These are phyloP conservation scores for Nycticorax nycticorax DNA, from an alignment of 2,113 vertebrate species.

Conservation along the genomic window DNA sequence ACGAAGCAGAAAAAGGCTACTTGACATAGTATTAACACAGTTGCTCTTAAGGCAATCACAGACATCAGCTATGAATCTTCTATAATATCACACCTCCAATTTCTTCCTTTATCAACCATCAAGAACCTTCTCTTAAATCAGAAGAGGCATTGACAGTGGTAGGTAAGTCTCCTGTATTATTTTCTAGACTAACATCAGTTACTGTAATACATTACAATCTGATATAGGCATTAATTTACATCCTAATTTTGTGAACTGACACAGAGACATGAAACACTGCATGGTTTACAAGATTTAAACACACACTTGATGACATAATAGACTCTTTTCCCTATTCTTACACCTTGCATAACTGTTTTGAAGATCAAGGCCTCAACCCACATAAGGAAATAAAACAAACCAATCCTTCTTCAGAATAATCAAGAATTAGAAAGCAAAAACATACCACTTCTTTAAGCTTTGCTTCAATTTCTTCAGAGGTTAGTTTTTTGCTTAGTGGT, in stretches of 20 bases:
- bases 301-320: not conserved
- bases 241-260: not conserved
- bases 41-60: not conserved
- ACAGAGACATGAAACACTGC: not conserved
- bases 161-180: not conserved
- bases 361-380: not conserved
- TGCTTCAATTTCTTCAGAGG: slow-evolving; percentile 98
- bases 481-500: slow-evolving; percentile 98
- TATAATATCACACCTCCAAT: not conserved
- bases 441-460: slow-evolving; percentile 98
- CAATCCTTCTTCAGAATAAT: not conserved
- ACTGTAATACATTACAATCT: not conserved
- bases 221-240: not conserved
- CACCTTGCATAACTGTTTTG: not conserved
- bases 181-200: not conserved
- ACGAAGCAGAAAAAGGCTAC: not conserved
- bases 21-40: not conserved
- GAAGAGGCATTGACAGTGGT: not conserved
- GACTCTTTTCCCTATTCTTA: not conserved
- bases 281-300: not conserved
- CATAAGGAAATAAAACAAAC: not conserved
- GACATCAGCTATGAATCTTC: not conserved
- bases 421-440: not conserved
- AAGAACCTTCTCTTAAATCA: not conserved
- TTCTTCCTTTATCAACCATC: not conserved